Evolutionary conservation across 2,113 vertebrate genomes (phyloP).

Genomic region (Neodon shergylaensis): DNA sequence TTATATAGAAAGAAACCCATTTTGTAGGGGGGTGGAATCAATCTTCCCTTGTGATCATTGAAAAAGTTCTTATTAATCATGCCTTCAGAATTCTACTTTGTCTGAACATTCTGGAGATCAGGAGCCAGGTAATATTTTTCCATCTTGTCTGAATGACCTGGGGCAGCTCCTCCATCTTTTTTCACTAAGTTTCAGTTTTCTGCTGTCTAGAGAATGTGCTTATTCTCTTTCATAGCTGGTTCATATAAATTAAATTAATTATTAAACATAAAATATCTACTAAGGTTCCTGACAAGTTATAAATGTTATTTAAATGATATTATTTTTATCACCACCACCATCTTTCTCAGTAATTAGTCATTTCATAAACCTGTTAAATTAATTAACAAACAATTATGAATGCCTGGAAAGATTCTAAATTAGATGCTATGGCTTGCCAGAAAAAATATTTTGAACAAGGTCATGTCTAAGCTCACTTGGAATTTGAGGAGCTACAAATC

Average conservation of each 20-base stretch:
- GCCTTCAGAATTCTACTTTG: constrained; percentile 51
- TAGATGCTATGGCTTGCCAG: neutral
- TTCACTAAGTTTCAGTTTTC: constrained; percentile 34
- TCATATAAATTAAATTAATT: constrained; percentile 49
- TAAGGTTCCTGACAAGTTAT: constrained; percentile 4
- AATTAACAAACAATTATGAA: constrained; percentile 42
- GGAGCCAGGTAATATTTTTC: constrained; percentile 31
- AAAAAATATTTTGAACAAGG: neutral
- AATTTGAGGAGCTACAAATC: neutral
- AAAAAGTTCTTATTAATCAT: constrained; percentile 54
- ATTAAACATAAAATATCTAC: constrained; percentile 9
- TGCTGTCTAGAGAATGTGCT: constrained; percentile 12
- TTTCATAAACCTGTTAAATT: constrained; percentile 24
- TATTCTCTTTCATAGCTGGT: constrained; percentile 31
- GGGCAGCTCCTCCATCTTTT: constrained; percentile 25
- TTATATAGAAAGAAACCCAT: constrained; percentile 19
- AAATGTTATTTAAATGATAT: constrained; percentile 20
- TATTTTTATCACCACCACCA: constrained; percentile 28
- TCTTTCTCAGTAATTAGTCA: neutral
- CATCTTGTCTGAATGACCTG: neutral
- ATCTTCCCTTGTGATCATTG: constrained; percentile 12
- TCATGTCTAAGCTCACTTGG: neutral
- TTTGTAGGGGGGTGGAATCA: constrained; percentile 52
- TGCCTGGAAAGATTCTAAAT: neutral
- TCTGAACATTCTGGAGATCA: constrained; percentile 8